Evolutionary conservation across 1,140 invertebrate species (phyloP).

Genomic region (Micrasema minimum): DNA sequence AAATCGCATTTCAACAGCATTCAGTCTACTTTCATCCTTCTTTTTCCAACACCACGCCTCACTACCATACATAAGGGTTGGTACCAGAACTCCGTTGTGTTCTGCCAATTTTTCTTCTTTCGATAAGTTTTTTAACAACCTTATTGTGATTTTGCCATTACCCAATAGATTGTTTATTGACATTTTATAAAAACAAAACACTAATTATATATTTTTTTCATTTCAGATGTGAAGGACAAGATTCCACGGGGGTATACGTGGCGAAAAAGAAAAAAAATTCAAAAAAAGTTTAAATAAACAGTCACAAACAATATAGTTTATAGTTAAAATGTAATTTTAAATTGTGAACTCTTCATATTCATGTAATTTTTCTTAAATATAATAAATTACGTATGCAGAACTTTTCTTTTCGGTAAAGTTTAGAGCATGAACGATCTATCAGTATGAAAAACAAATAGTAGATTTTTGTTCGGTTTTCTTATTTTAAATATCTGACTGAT

Average conservation of each 20-base stretch:
- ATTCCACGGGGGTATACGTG: not conserved
- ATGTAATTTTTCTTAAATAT: slow-evolving; percentile 5
- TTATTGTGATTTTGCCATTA: too few relatives aligned
- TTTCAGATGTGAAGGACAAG: not conserved
- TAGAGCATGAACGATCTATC: slow-evolving; percentile 32
- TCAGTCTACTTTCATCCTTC: too few relatives aligned
- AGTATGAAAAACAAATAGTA: not conserved
- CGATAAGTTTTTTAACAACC: too few relatives aligned
- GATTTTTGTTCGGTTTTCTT: slow-evolving; percentile 4
- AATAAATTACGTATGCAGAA: slow-evolving; percentile 14
- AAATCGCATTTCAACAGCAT: too few relatives aligned
- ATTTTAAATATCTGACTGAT: slow-evolving; percentile 29
- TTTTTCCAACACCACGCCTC: too few relatives aligned
- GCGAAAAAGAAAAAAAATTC: not conserved
- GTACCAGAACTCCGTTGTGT: too few relatives aligned
- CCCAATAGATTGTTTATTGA: too few relatives aligned
- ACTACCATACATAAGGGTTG: too few relatives aligned
- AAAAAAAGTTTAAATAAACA: not conserved
- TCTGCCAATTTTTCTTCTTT: too few relatives aligned
- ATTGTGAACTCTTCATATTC: slow-evolving; percentile 1
- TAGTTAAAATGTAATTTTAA: slow-evolving; percentile 18
- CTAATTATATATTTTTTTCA: too few relatives aligned
- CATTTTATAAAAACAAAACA: too few relatives aligned
- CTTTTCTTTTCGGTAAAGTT: slow-evolving; percentile 28
- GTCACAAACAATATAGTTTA: slow-evolving; percentile 9